Conservation (phyloP, 2,797 vertebrate genomes). For the Phoeniculus purpureus region DNA sequence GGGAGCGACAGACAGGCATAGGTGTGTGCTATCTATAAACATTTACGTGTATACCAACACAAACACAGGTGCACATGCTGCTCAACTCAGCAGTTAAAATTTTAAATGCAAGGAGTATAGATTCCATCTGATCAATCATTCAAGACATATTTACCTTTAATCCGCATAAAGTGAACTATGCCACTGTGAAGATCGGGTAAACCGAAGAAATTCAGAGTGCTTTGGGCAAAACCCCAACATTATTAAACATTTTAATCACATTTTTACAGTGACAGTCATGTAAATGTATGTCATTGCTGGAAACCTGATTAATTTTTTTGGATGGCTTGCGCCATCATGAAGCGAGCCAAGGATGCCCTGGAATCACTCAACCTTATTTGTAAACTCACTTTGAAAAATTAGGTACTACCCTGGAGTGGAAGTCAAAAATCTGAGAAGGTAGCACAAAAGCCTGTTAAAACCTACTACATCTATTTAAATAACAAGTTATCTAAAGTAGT, state of each 20-base stretch:
- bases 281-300: slow-evolving; percentile 22
- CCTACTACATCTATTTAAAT: not conserved
- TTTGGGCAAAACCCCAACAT: slow-evolving; percentile 17
- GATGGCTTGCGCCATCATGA: not conserved
- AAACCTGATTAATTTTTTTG: slow-evolving; percentile 34
- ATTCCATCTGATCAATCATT: slow-evolving; percentile 28
- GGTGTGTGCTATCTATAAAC: not conserved
- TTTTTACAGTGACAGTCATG: slow-evolving; percentile 49
- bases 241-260: slow-evolving; percentile 60
- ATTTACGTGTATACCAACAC: not conserved
- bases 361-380: slow-evolving; percentile 15
- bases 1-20: not conserved
- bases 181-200: slow-evolving; percentile 32
- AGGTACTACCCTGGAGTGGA: not conserved
- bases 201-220: slow-evolving; percentile 37
- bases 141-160: slow-evolving; percentile 55
- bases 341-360: not conserved
- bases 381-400: slow-evolving; percentile 45
- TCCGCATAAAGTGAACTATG: slow-evolving; percentile 13
- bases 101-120: not conserved
- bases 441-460: not conserved
- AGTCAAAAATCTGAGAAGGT: slow-evolving; percentile 4
- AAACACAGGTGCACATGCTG: not conserved
- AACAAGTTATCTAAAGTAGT: not conserved
- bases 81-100: not conserved